Evolutionary conservation across 2,797 vertebrate genomes (phyloP), one percentile per base, ranked within the genome.

Genomic region (Sardinella longiceps): DNA sequence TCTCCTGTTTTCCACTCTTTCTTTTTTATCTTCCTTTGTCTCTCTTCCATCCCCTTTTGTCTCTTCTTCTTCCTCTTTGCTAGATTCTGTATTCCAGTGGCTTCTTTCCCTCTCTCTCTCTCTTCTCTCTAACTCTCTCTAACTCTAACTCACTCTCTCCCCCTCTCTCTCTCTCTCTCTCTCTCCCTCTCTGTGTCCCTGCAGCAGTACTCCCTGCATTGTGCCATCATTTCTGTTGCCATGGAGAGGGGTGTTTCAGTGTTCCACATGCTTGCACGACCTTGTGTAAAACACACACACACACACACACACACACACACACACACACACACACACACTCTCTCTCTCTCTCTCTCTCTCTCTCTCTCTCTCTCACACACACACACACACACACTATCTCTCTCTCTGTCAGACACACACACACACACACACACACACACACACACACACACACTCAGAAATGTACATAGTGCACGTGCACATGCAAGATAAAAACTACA

Each of bases 221-320:
- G 83, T 80, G 80, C 88, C 89, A 87, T 87, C 85, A 43, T 80
- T 89, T 88, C 89, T 88, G 93, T 94, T 95, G 93, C 94, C 91
- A 93, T 93, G 91, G 94, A 51, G 87, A 95, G 90, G 90, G 50
- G 83, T 60, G 80, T 86, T 86, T 46, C 37, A 77, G 70, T 77
- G 33, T 77, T 77, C 70, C 70, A 77, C 83, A 70, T 83, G 80
- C 85, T 86, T 46, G 50, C 48, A 70, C 43, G 84, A 81, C 74
- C 53, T 81, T 81, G 51, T 51, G 50, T 58, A 6, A n/a, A 56
- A 74, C 48, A 82, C 46, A 30, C 80, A 50, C 33, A 20, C 14
- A 20, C 66, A 74, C 66, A 3, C 7, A 6, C 66, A 74, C 30
- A 6, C 66, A 74, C 66, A 74, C 66, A 39, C 15, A 39, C 30